Percentiles rank a stretch among this genome's conserved stretches.
phyloP scores from a whole-genome alignment of 1,140 invertebrate genomes.

The Hyles vespertilio region DNA sequence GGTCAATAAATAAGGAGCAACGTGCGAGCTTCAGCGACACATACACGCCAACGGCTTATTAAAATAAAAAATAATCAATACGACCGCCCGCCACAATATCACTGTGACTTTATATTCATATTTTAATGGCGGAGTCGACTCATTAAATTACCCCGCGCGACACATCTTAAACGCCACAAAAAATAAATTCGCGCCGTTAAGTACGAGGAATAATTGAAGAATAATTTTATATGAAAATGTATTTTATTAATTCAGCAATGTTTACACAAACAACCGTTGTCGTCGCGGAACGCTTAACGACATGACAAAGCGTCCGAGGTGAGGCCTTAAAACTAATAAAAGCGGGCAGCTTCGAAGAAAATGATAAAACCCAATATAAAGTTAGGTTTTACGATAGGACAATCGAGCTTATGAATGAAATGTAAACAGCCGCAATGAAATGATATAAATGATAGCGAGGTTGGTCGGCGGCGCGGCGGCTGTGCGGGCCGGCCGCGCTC shows the following conservation, averaged over 20 bases:
- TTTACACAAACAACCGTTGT: conserved; percentile 10
- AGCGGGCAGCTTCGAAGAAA: neutral
- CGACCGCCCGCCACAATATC: conserved; percentile 56
- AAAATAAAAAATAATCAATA: conserved; percentile 62
- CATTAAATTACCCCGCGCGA: conserved; percentile 19
- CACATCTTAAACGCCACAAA: no score
- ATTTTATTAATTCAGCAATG: no score
- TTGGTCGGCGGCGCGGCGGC: conserved; percentile 23
- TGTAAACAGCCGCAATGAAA: conserved; percentile 70
- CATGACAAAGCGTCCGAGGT: neutral
- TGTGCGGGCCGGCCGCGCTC: conserved; percentile 24
- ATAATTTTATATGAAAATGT: no score
- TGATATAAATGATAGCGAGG: conserved; percentile 65
- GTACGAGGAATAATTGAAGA: no score
- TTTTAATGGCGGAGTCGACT: conserved; percentile 29
- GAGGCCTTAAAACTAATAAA: conserved; percentile 6
- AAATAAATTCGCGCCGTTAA: no score
- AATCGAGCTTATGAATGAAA: conserved; percentile 71
- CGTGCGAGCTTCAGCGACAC: conserved; percentile 73
- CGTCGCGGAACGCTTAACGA: neutral
- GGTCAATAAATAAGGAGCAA: conserved; percentile 73
- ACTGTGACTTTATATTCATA: conserved; percentile 40
- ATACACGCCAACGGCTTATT: conserved; percentile 61
- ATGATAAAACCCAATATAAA: conserved; percentile 25
- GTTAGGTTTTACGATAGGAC: conserved; percentile 36